A percentile compares a stretch with the other conserved stretches of the same genome.
phyloP scores from a whole-genome alignment of 2,888 invertebrate genomes.

The Empis stercorea region DNA sequence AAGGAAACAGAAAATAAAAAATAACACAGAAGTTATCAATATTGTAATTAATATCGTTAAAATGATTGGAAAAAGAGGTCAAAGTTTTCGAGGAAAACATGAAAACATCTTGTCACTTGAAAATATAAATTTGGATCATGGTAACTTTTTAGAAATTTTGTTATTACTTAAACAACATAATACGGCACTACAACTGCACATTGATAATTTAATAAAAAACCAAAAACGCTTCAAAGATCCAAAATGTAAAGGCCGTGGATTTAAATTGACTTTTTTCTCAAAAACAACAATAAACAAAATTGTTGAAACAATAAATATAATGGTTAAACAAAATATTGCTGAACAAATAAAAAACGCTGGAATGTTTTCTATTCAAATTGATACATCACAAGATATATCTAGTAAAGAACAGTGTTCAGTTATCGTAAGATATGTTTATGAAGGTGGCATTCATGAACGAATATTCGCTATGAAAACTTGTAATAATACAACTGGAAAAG shows the following conservation, averaged over 20 bases:
- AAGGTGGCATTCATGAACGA: not conserved
- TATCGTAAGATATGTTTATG: not conserved
- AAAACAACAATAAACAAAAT: conserved; percentile 1
- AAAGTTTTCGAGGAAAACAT: conserved; percentile 1
- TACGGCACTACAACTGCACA: not conserved
- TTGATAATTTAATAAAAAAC: conserved; percentile 1
- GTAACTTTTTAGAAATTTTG: not conserved
- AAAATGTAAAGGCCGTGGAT: not conserved
- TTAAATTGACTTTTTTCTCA: not conserved
- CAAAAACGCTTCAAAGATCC: not conserved
- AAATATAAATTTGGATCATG: conserved; percentile 1
- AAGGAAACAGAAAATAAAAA: not conserved
- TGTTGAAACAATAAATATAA: not conserved
- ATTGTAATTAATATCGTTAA: not conserved
- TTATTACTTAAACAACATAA: conserved; percentile 1
- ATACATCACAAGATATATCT: not conserved
- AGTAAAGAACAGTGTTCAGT: not conserved
- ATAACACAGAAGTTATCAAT: not conserved
- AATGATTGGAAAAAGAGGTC: not conserved
- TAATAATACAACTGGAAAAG: not conserved
- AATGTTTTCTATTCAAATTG: conserved; percentile 1
- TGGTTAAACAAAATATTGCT: conserved; percentile 1
- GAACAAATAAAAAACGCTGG: conserved; percentile 1
- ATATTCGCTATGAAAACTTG: not conserved
- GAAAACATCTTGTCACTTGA: conserved; percentile 1